These are phyloP conservation scores for Diadumene lineata DNA, from an alignment of 92 coral and sea anemone genomes.

Conservation along the genomic window DNA sequence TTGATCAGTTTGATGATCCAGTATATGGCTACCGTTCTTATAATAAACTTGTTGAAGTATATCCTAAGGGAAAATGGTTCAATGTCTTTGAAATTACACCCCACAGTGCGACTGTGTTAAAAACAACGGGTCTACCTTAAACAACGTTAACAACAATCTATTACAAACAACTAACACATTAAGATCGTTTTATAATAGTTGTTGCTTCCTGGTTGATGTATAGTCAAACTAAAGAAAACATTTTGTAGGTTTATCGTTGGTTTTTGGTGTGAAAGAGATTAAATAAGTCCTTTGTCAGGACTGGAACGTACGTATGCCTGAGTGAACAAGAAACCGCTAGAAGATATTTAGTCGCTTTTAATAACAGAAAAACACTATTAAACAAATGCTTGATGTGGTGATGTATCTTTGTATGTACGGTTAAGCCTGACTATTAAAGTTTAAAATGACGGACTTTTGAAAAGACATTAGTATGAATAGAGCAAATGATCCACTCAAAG, in stretches of 20 bases:
- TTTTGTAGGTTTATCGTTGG: background rate
- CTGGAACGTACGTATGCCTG: constrained; percentile 12
- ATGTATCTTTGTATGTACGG: background rate
- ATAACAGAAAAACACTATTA: background rate
- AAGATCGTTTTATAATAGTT: background rate
- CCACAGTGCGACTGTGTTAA: constrained; percentile 45
- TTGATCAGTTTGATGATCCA: constrained; percentile 10
- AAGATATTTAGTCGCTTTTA: background rate
- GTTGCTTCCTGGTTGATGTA: background rate
- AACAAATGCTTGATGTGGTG: background rate
- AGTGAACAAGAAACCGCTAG: background rate
- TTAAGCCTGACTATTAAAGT: background rate
- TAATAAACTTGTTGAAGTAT: constrained; percentile 36
- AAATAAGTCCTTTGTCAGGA: constrained; percentile 22
- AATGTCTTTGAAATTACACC: constrained; percentile 46
- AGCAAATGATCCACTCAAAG: constrained; percentile 26
- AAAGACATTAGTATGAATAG: constrained; percentile 3
- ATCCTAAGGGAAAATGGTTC: constrained; percentile 45
- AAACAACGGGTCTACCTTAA: constrained; percentile 39
- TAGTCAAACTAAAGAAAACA: background rate
- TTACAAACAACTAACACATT: constrained; percentile 1
- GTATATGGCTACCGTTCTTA: constrained; percentile 13
- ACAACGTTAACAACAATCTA: constrained; percentile 31
- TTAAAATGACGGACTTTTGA: background rate
- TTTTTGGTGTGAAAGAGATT: constrained; percentile 9